Conservation (phyloP, 2,797 vertebrate species). For the Xiphorhynchus erythropygius region DNA sequence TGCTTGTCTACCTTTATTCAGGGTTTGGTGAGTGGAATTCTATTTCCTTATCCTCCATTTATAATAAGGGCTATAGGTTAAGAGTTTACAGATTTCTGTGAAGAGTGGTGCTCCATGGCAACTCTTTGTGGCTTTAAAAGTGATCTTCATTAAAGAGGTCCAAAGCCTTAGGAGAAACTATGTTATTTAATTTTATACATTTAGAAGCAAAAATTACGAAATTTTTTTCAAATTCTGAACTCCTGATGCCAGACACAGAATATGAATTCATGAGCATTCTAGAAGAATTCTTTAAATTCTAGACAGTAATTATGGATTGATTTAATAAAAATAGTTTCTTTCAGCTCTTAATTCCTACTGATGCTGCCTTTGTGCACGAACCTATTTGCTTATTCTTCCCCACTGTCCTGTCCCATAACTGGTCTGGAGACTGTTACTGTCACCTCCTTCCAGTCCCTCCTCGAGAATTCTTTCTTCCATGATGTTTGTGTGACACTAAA, state of each 20-base stretch:
- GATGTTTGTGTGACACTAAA: background rate
- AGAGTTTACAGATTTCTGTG: background rate
- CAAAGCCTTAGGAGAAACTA: background rate
- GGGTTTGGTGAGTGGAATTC: background rate
- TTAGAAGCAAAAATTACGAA: background rate
- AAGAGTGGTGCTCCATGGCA: background rate
- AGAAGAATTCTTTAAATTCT: background rate
- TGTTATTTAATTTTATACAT: background rate
- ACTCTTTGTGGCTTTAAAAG: background rate
- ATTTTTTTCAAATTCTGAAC: background rate
- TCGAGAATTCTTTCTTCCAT: background rate
- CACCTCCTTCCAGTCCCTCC: background rate
- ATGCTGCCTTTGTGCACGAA: background rate
- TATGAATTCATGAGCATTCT: background rate
- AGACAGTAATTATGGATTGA: background rate
- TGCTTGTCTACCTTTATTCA: background rate
- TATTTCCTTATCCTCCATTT: background rate
- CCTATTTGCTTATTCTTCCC: background rate
- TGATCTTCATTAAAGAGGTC: background rate
- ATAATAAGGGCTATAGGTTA: background rate
- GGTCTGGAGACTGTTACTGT: background rate
- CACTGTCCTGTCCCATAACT: background rate
- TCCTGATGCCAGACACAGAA: background rate
- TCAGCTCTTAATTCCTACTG: background rate
- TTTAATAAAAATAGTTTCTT: background rate